Conservation (phyloP, 2,888 invertebrate genomes). For the Ophioninae sp. region DNA sequence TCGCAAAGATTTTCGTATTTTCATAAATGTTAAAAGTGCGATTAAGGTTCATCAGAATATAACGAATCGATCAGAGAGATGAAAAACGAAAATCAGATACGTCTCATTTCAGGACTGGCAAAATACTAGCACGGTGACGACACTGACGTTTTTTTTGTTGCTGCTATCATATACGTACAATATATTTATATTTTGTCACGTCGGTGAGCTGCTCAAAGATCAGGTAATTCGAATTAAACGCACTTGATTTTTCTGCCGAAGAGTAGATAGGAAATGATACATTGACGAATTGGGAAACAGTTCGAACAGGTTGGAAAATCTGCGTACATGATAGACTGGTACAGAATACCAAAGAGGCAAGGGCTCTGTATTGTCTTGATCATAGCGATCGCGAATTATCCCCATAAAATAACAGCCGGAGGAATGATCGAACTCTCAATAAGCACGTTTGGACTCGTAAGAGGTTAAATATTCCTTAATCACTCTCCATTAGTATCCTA, state of each 20-base stretch:
- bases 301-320: constrained; percentile 66
- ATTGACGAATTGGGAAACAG: constrained; percentile 45
- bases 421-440: constrained; percentile 57
- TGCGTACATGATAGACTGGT: constrained; percentile 65
- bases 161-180: constrained; percentile 61
- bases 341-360: constrained; percentile 51
- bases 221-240: constrained; percentile 40
- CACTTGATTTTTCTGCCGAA: too few species aligned
- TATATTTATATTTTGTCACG: constrained; percentile 61
- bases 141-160: constrained; percentile 53
- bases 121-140: constrained; percentile 31
- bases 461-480: not conserved
- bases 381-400: constrained; percentile 51
- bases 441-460: constrained; percentile 52
- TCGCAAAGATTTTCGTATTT: too few species aligned
- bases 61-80: too few species aligned
- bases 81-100: too few species aligned
- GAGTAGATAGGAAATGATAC: too few species aligned
- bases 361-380: constrained; percentile 47
- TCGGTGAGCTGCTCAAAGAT: constrained; percentile 62
- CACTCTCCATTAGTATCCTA: too few species aligned
- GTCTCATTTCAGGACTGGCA: constrained; percentile 48
- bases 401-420: constrained; percentile 56
- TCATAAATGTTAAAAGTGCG: too few species aligned
- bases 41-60: too few species aligned